Conservation (phyloP, 2,888 invertebrate species). For the Meteorus cinctellus region DNA sequence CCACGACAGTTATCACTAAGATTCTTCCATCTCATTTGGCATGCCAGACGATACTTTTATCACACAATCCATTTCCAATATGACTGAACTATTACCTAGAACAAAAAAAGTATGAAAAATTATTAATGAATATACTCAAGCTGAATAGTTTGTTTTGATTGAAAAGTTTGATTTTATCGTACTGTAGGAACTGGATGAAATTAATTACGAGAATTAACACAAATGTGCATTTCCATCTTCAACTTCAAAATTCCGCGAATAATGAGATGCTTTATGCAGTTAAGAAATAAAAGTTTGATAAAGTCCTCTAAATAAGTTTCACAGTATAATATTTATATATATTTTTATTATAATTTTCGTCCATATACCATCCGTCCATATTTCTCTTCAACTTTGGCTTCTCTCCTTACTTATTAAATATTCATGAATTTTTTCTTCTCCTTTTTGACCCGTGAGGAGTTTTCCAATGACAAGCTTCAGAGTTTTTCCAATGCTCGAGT, state of each 20-base stretch:
- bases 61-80: background rate
- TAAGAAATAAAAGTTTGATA: background rate
- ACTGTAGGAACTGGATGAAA: background rate
- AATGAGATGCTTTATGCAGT: slow-evolving; percentile 24
- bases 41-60: background rate
- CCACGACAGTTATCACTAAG: slow-evolving; percentile 23
- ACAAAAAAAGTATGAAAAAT: slow-evolving; percentile 20
- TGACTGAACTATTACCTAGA: slow-evolving; percentile 17
- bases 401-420: slow-evolving; percentile 59
- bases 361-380: background rate
- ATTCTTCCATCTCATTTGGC: background rate
- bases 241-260: slow-evolving; percentile 28
- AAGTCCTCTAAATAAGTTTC: slow-evolving; percentile 22
- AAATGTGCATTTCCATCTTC: background rate
- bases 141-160: background rate
- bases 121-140: background rate
- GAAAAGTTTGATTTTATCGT: background rate
- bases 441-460: slow-evolving; percentile 45
- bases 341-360: background rate
- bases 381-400: slow-evolving; percentile 39
- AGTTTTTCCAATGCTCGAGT: slow-evolving; percentile 14
- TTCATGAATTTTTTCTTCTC: slow-evolving; percentile 57
- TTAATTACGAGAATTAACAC: background rate
- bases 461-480: slow-evolving; percentile 51
- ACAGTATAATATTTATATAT: background rate